A percentile compares a stretch with the other conserved stretches of the same genome.
Evolutionary conservation across 2,888 invertebrate genomes (phyloP).

Genomic region (Xanthia icteritia): DNA sequence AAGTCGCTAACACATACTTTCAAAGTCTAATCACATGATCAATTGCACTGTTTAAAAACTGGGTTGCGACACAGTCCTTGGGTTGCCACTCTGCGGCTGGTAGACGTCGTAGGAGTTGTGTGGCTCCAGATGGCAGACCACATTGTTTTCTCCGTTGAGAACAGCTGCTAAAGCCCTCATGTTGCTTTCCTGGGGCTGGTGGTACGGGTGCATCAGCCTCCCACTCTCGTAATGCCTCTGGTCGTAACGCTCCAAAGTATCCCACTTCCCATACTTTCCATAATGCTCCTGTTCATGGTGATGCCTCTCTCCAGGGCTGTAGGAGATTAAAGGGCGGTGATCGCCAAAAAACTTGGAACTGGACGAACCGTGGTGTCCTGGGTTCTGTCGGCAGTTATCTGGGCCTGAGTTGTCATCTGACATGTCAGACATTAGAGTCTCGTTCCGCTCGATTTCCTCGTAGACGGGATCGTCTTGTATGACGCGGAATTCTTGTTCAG

Average conservation of each 20-base stretch:
- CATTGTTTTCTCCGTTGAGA: conserved; percentile 95
- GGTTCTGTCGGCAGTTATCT: conserved; percentile 93
- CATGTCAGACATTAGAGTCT: conserved; percentile 94
- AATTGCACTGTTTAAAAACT: conserved; percentile 83
- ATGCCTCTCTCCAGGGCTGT: conserved; percentile 92
- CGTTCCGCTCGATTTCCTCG: conserved; percentile 94
- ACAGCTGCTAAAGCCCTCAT: conserved; percentile 93
- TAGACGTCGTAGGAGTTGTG: conserved; percentile 90
- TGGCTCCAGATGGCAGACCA: conserved; percentile 96
- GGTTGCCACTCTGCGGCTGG: conserved; percentile 85
- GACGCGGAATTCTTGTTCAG: conserved; percentile 90
- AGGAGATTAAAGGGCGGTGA: conserved; percentile 94
- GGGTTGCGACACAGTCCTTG: conserved; percentile 88
- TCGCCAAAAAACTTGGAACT: conserved; percentile 94
- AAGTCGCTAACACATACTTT: conserved; percentile 73
- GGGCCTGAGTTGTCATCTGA: conserved; percentile 92
- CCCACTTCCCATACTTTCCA: conserved; percentile 89
- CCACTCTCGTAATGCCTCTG: conserved; percentile 88
- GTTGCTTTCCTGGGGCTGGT: conserved; percentile 89
- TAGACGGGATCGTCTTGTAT: conserved; percentile 94
- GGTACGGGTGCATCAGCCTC: conserved; percentile 88
- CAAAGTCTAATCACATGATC: conserved; percentile 63
- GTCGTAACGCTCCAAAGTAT: conserved; percentile 89
- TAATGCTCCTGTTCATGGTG: conserved; percentile 87
- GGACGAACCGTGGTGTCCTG: conserved; percentile 89